phyloP scores from a whole-genome alignment of 2,797 vertebrate genomes.

The Halcyon leucocephala region DNA sequence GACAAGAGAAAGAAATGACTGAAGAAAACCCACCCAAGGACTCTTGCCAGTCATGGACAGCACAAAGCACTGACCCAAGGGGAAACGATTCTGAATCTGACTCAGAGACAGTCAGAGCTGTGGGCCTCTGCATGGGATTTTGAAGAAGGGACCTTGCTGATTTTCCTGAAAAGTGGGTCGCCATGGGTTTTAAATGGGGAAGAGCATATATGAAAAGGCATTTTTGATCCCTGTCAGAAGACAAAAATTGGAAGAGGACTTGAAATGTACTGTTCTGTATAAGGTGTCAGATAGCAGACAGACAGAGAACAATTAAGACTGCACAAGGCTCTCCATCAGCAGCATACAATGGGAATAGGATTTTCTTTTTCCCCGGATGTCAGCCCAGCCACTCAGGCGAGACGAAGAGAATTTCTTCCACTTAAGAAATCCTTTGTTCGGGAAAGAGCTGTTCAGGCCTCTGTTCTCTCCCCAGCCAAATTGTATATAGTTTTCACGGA shows the following conservation, averaged over 20 bases:
- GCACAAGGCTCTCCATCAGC: constrained; percentile 72
- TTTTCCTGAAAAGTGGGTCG: constrained; percentile 48
- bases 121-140: constrained; percentile 36
- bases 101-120: background rate
- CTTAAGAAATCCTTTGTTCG: constrained; percentile 76
- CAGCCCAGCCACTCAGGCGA: constrained; percentile 72
- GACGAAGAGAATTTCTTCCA: constrained; percentile 77
- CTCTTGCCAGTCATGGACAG: background rate
- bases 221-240: constrained; percentile 64
- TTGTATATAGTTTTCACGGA: constrained; percentile 25
- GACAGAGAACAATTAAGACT: constrained; percentile 73
- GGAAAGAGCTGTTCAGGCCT: constrained; percentile 56
- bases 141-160: constrained; percentile 32
- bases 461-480: constrained; percentile 57
- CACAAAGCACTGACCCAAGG: constrained; percentile 43
- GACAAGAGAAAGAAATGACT: constrained; percentile 14
- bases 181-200: constrained; percentile 62
- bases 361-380: constrained; percentile 73
- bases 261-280: constrained; percentile 66
- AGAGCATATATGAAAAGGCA: constrained; percentile 55
- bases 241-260: constrained; percentile 66
- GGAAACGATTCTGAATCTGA: background rate
- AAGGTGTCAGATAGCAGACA: constrained; percentile 66
- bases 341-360: constrained; percentile 63
- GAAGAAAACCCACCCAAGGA: constrained; percentile 16